Base-by-base conservation (phyloP, 1,140 invertebrate genomes). In the Rhopalosiphum padi region DNA sequence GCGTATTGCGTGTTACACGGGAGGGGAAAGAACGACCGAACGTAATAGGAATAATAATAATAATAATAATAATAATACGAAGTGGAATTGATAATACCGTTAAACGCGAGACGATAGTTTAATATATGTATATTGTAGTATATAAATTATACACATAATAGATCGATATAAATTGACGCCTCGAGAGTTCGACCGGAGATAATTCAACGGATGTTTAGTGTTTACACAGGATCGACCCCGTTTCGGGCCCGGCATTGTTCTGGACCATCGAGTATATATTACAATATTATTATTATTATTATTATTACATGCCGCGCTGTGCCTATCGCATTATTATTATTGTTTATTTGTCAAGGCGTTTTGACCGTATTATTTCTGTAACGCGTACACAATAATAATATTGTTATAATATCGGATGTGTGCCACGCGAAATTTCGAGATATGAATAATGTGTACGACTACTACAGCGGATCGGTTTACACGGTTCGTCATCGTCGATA, bases 171-270 rank as follows among this genome's bases (percentile, higher is more conserved):
- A 53, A 89, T 53, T 30, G 87, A 41, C 35, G 88, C 35, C 7
- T 15, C 88, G 53, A 90, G 37, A 90, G 88, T 41, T 60, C 21
- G 90, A 82, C 60, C 60, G 90, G n/a, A 91, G 60, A 82, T 91
- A 91, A 82, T 91, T 91, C 68, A 21, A 91, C 60, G 41, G 37
- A 82, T 91, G 90, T 91, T 91, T 91, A 82, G 48, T 91, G 90
- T 91, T 91, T 91, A 82, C 90, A 91, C 41, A 46, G 30, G 30
- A 82, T 91, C 90, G 90, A 91, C 90, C 90, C 30, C 41, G 43
- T 91, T 91, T 91, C 43, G 88, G 23, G 55, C 43, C 15, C 30
- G 9, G 88, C 88, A 68, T 88, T 88, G 87, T 88, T 88, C 87
- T 35, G 87, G 87, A 51, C n/a, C 48, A 48, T 88, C 48, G 87